A percentile compares a stretch with the other conserved stretches of the same genome.
Evolutionary conservation across 37 sponge, comb jelly and placozoan species (phyloP).

Genomic region (Haliclona indistincta): DNA sequence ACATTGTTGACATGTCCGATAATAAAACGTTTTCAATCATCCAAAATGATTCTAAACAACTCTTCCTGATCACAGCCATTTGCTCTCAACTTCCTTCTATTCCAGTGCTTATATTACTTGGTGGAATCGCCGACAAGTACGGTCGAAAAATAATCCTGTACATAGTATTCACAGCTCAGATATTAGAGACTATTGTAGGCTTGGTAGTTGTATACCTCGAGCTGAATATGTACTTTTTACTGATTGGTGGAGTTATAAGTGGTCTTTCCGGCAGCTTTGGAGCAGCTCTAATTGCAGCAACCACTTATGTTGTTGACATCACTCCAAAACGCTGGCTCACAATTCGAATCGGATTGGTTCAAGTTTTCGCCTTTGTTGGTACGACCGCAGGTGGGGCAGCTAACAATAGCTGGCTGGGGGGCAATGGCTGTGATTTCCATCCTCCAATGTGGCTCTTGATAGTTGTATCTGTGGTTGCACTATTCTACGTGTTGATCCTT

Average conservation of each 20-base stretch:
- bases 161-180: background rate
- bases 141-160: background rate
- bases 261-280: background rate
- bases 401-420: constrained; percentile 29
- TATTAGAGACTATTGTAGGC: background rate
- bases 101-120: background rate
- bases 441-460: constrained; percentile 13
- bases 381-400: background rate
- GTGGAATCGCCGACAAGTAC: background rate
- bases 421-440: constrained; percentile 31
- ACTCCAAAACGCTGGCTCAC: constrained; percentile 27
- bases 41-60: background rate
- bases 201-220: background rate
- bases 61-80: background rate
- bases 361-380: constrained; percentile 25
- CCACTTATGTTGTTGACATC: too few relatives aligned
- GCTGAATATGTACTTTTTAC: background rate
- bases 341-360: constrained; percentile 42
- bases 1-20: background rate
- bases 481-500: constrained; percentile 40
- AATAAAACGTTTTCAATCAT: background rate
- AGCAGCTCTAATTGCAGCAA: background rate
- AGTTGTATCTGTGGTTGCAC: background rate
- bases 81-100: background rate
- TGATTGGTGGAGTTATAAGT: background rate